Percentiles rank a stretch among this genome's conserved stretches.
phyloP scores from a whole-genome alignment of 2,797 vertebrate species.

The Varecia variegata region DNA sequence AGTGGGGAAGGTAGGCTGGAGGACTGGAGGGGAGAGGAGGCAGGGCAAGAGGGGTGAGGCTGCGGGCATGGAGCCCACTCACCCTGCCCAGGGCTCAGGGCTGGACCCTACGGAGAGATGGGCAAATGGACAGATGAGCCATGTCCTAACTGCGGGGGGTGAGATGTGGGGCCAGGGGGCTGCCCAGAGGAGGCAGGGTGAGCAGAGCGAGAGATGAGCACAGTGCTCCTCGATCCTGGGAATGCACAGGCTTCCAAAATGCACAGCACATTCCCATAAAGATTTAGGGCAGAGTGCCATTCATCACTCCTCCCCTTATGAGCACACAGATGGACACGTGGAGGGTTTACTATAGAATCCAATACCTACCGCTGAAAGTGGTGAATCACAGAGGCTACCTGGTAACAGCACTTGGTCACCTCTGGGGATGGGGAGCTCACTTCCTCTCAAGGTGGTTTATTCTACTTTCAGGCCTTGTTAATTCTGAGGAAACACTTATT shows the following conservation, averaged over 20 bases:
- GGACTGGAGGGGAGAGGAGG: neutral
- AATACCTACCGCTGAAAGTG: neutral
- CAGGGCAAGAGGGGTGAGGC: neutral
- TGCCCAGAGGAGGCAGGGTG: neutral
- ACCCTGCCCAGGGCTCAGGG: neutral
- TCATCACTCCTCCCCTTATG: neutral
- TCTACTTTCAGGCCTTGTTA: neutral
- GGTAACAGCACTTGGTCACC: neutral
- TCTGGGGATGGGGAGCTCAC: neutral
- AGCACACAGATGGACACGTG: neutral
- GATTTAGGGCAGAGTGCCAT: neutral
- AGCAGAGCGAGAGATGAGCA: neutral
- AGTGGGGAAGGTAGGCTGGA: neutral
- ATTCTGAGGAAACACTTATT: neutral
- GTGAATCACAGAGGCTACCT: neutral
- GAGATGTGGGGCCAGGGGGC: neutral
- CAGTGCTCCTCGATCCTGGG: no score
- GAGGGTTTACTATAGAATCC: neutral
- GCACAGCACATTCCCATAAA: neutral
- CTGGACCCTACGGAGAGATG: neutral
- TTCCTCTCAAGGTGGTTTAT: neutral
- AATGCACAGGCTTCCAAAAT: no score
- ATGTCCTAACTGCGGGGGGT: neutral
- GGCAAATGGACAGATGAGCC: neutral
- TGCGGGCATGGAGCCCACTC: neutral